Evolutionary conservation across 2,113 vertebrate species (phyloP).

Genomic region (Ascaphus truei): DNA sequence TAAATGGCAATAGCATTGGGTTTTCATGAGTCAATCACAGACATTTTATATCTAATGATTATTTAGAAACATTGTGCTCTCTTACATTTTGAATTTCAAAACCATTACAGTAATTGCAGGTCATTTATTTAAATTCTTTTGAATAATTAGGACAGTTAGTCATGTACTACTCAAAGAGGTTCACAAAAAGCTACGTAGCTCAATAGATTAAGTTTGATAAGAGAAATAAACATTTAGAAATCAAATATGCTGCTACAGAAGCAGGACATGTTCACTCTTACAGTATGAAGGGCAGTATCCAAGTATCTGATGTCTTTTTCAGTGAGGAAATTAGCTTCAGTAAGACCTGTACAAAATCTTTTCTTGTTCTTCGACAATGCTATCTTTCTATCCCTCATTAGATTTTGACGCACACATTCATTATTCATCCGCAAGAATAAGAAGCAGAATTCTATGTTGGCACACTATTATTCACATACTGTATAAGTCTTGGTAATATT

Average conservation of each 20-base stretch:
- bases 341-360: background rate
- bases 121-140: conserved; percentile 64
- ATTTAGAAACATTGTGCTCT: conserved; percentile 57
- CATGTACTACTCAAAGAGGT: conserved; percentile 42
- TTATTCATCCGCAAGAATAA: no score
- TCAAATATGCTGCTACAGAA: background rate
- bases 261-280: no score
- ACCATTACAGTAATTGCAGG: conserved; percentile 64
- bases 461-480: background rate
- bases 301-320: background rate
- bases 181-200: conserved; percentile 24
- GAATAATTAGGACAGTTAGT: conserved; percentile 58
- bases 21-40: conserved; percentile 67
- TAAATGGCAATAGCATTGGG: conserved; percentile 66
- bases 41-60: conserved; percentile 68
- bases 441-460: background rate
- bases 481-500: background rate
- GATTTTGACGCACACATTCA: background rate
- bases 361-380: background rate
- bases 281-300: background rate
- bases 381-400: background rate
- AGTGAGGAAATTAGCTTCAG: background rate
- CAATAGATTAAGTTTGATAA: background rate
- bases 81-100: conserved; percentile 64
- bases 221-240: conserved; percentile 20